These are phyloP conservation scores for Hydrotaea diabolus DNA, from an alignment of 2,888 invertebrate genomes.

Conservation along the genomic window DNA sequence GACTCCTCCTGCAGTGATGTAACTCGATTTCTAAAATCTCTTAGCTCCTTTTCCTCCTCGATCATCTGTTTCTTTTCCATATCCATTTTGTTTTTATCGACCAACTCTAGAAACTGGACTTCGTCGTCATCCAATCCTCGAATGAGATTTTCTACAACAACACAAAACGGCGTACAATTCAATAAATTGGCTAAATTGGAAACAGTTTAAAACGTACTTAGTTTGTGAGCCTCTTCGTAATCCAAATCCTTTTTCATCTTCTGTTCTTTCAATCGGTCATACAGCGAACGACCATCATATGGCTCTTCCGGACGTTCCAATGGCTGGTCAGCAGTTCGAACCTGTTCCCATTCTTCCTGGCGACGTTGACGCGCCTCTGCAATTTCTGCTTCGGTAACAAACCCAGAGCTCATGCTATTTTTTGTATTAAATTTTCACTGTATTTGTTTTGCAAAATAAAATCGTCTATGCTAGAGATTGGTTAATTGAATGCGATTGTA, in stretches of 20 bases:
- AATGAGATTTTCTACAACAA: slow-evolving; percentile 87
- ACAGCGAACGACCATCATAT: slow-evolving; percentile 92
- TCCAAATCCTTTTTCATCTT: slow-evolving; percentile 95
- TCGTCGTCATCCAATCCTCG: slow-evolving; percentile 98
- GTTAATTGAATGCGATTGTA: too few species aligned
- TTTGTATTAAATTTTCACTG: not conserved
- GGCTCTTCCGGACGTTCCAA: slow-evolving; percentile 93
- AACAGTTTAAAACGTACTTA: slow-evolving; percentile 86
- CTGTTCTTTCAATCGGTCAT: slow-evolving; percentile 95
- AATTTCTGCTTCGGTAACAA: slow-evolving; percentile 93
- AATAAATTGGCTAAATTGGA: not conserved
- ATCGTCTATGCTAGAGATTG: too few species aligned
- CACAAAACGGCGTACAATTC: too few species aligned
- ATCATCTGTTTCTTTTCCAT: slow-evolving; percentile 91
- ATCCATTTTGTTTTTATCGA: slow-evolving; percentile 92
- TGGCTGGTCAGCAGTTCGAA: slow-evolving; percentile 94
- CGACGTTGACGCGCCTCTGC: slow-evolving; percentile 89
- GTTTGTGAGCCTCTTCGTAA: slow-evolving; percentile 96
- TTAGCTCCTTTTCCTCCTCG: slow-evolving; percentile 92
- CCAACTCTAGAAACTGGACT: slow-evolving; percentile 94
- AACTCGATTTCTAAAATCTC: slow-evolving; percentile 89
- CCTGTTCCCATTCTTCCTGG: slow-evolving; percentile 98
- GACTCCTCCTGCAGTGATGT: slow-evolving; percentile 86
- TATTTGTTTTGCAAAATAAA: not conserved
- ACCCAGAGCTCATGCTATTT: slow-evolving; percentile 91